Conservation (phyloP, 1,140 invertebrate species). For the Sycophaga agraensis region DNA sequence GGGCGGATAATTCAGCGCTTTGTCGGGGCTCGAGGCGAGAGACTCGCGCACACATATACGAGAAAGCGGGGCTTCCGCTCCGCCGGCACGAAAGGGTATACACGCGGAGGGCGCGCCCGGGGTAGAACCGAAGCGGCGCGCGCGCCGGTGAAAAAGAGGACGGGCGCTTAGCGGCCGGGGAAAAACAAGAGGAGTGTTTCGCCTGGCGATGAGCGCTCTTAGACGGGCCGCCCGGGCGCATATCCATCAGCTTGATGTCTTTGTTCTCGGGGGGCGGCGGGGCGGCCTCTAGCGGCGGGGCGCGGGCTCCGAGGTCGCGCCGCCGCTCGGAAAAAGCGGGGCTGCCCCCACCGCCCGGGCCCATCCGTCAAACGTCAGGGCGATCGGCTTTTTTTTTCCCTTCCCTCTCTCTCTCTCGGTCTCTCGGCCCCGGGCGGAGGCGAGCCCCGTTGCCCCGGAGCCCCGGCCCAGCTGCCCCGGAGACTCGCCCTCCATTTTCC, state of each 20-base stretch:
- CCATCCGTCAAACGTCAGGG: conserved; percentile 51
- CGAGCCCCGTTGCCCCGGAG: conserved; percentile 42
- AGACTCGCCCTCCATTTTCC: conserved; percentile 36
- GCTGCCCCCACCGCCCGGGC: background rate
- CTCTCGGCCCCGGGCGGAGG: conserved; percentile 23
- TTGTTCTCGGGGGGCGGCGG: conserved; percentile 40
- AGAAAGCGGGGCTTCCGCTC: too few species aligned
- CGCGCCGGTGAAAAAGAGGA: conserved; percentile 9
- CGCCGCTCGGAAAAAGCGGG: too few species aligned
- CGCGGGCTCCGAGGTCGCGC: conserved; percentile 11
- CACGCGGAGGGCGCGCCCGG: background rate
- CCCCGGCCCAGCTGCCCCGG: conserved; percentile 20
- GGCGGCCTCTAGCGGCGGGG: background rate
- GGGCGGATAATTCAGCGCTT: conserved; percentile 14
- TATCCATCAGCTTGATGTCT: conserved; percentile 51
- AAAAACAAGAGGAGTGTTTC: conserved; percentile 50
- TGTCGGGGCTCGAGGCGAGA: conserved; percentile 4
- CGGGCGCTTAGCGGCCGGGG: conserved; percentile 11
- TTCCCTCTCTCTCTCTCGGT: conserved; percentile 12
- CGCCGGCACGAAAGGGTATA: background rate
- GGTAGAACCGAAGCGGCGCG: background rate
- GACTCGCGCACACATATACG: too few species aligned
- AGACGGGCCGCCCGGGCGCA: conserved; percentile 38
- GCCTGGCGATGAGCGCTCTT: conserved; percentile 48
- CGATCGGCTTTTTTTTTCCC: conserved; percentile 44